Evolutionary conservation across 2,113 vertebrate species (phyloP), one percentile per base, ranked within the genome.

Genomic region (Terrapene triunguis): DNA sequence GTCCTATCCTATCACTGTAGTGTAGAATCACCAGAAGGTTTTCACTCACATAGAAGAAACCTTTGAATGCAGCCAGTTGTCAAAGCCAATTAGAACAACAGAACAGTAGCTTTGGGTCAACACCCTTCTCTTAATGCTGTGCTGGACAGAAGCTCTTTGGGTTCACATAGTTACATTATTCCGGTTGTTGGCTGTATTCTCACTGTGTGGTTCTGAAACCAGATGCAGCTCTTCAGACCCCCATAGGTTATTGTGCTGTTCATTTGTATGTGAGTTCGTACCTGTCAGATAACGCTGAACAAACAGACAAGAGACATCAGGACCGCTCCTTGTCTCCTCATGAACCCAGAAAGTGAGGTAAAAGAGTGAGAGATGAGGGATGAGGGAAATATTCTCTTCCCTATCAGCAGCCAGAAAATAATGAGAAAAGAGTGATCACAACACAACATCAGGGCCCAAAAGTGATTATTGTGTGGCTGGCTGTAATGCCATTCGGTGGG

Each of bases 181-280:
- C 16, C 9, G 22, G 27, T 35, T 80, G 17, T 10, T 72, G n/a
- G 35, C 27, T 2, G 0, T 11, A n/a, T 54, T 9, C 86, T 35
- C 83, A 84, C 72, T 3, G 72, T 19, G 80, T 87, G 42, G 10
- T 8, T 76, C 22, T 44, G 42, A n/a, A 76, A 42, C 11, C 38
- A 76, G 38, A 44, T 76, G 72, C 74, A 27, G 0, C 0, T 51
- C 12, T 79, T 92, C 53, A 84, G 80, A 12, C 78, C 2, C 14
- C 72, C 19, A 5, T 3, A 85, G 65, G 22, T 79, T n/a, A n/a
- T 8, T 65, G 22, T 17, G 0, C 0, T 86, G 35, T 48, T 79
- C 80, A 55, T 10, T 3, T 38, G 6, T 54, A 84, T 11, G 55
- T 57, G 38, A 92, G 24, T 27, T 80, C 13, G 29, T 8, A n/a